Evolutionary conservation across 2,113 vertebrate genomes (phyloP).

Genomic region (Clarias magur): DNA sequence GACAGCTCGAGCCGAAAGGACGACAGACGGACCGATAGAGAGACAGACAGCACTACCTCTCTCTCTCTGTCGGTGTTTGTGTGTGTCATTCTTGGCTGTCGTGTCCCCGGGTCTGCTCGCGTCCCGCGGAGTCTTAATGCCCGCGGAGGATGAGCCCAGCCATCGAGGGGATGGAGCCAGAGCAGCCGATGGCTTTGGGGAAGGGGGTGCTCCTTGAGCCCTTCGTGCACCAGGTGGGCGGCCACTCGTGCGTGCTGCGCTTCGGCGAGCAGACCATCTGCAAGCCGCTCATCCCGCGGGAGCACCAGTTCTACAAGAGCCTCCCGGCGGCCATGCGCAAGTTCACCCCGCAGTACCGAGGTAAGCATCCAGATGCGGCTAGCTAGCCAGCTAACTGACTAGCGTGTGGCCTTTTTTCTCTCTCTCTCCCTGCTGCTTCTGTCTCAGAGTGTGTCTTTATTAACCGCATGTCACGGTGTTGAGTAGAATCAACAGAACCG

Average conservation of each 20-base stretch:
- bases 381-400: not conserved
- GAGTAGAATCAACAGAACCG: not conserved
- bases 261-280: slow-evolving; percentile 97
- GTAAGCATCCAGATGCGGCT: slow-evolving; percentile 68
- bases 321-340: slow-evolving; percentile 94
- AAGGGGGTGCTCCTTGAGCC: slow-evolving; percentile 96
- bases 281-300: slow-evolving; percentile 95
- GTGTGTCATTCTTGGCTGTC: not conserved
- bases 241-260: slow-evolving; percentile 95
- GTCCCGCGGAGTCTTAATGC: slow-evolving; percentile 78
- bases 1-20: not conserved
- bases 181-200: slow-evolving; percentile 73
- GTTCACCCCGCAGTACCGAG: slow-evolving; percentile 97
- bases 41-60: slow-evolving; percentile 2
- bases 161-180: slow-evolving; percentile 94
- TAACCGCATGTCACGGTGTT: not conserved
- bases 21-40: not conserved
- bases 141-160: slow-evolving; percentile 98
- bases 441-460: not conserved
- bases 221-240: slow-evolving; percentile 97
- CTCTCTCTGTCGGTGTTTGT: not conserved
- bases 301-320: slow-evolving; percentile 98
- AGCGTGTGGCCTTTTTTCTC: not conserved
- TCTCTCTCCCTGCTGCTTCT: not conserved
- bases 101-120: slow-evolving; percentile 7